Evolutionary conservation across 2,797 vertebrate species (phyloP).

Genomic region (Pristis pectinata): DNA sequence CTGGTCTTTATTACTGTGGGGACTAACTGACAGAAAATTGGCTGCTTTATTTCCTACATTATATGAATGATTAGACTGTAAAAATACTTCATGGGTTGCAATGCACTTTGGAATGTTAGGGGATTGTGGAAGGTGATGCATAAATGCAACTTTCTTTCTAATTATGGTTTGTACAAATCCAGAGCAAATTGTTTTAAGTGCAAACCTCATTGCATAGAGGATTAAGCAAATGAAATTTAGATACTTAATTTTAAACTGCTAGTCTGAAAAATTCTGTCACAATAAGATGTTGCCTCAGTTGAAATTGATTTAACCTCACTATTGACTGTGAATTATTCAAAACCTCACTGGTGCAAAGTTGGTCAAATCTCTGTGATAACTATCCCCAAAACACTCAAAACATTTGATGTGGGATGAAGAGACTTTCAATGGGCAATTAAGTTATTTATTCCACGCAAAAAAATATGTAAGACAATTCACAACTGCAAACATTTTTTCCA

Average conservation of each 20-base stretch:
- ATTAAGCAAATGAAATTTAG: not conserved
- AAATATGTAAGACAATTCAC: not conserved
- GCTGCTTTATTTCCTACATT: not conserved
- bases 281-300: not conserved
- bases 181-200: not conserved
- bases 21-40: not conserved
- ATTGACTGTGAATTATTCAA: not conserved
- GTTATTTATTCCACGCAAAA: not conserved
- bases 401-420: not conserved
- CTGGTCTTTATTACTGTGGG: not conserved
- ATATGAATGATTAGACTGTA: not conserved
- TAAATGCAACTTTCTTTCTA: not conserved
- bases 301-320: constrained; percentile 3
- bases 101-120: not conserved
- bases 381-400: not conserved
- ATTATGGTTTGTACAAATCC: not conserved
- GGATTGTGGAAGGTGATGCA: not conserved
- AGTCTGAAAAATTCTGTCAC: not conserved
- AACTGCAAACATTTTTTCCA: not conserved
- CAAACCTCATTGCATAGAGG: not conserved
- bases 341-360: not conserved
- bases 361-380: not conserved
- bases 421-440: not conserved
- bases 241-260: not conserved
- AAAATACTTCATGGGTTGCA: not conserved